phyloP scores from a whole-genome alignment of 2,113 vertebrate genomes.

The Eurystomus gularis region DNA sequence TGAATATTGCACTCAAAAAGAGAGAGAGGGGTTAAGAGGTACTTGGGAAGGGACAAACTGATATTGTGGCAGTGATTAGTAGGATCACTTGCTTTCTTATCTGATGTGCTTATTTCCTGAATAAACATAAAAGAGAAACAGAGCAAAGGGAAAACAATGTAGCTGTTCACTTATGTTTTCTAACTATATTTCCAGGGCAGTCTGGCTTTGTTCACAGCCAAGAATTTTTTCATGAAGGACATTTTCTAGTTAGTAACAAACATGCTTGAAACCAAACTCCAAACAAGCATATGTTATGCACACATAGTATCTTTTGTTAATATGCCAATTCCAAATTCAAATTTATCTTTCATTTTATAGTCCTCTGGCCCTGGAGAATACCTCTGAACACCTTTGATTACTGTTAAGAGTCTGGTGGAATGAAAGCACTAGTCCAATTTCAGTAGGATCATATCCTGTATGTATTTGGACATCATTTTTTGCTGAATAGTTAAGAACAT shows the following conservation, averaged over 20 bases:
- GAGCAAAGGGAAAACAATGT: rapidly evolving
- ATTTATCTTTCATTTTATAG: background rate
- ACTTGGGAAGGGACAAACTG: background rate
- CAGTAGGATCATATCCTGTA: background rate
- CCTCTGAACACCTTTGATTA: background rate
- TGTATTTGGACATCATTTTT: background rate
- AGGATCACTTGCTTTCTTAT: background rate
- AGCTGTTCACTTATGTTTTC: background rate
- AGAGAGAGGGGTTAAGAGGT: background rate
- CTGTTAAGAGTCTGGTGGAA: background rate
- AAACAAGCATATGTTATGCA: background rate
- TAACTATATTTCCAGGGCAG: background rate
- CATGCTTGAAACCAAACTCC: background rate
- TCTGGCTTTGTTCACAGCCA: background rate
- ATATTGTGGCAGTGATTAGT: background rate
- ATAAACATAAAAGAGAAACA: background rate
- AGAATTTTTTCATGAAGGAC: background rate
- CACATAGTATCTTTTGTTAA: rapidly evolving
- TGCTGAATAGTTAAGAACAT: background rate
- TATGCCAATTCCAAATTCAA: background rate
- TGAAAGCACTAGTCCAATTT: background rate
- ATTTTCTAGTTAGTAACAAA: background rate
- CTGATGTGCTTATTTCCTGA: background rate
- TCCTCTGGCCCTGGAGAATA: background rate
- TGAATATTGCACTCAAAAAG: background rate